Conservation (phyloP, 2,888 invertebrate genomes). For the Sminthurinus aureus region DNA sequence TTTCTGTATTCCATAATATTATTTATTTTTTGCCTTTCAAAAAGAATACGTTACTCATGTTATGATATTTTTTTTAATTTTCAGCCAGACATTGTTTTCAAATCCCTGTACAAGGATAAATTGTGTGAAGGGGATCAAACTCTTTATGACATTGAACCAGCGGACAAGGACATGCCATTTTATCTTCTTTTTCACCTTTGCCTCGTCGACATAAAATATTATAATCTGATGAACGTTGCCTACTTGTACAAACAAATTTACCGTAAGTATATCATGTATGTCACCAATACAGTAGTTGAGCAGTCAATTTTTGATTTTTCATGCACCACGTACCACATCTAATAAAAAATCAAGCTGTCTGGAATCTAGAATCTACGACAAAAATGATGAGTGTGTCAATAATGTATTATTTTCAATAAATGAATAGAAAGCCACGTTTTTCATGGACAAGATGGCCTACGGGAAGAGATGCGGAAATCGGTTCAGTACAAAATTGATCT, state of each 20-base stretch:
- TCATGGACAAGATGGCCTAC: not conserved
- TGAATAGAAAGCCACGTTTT: slow-evolving; percentile 1
- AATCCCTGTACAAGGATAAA: slow-evolving; percentile 29
- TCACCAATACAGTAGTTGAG: not conserved
- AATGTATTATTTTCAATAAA: no score
- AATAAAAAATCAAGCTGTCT: no score
- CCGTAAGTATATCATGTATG: slow-evolving; percentile 24
- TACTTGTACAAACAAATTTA: slow-evolving; percentile 34
- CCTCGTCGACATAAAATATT: slow-evolving; percentile 40
- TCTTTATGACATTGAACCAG: slow-evolving; percentile 37
- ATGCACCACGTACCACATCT: not conserved
- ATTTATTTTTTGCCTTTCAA: not conserved
- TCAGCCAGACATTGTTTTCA: slow-evolving; percentile 36
- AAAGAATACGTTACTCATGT: no score
- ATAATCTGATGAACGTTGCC: slow-evolving; percentile 22
- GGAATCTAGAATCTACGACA: no score
- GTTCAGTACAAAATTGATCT: slow-evolving; percentile 38
- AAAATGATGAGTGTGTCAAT: no score
- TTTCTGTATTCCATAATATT: not conserved
- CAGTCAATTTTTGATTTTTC: no score
- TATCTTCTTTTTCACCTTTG: slow-evolving; percentile 41
- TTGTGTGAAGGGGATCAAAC: slow-evolving; percentile 30
- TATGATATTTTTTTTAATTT: not conserved
- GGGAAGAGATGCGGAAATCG: not conserved
- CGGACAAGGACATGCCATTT: slow-evolving; percentile 38